Percentiles rank a stretch among this genome's conserved stretches.
Conservation (phyloP, 2,113 vertebrate species). For the Suncus etruscus region DNA sequence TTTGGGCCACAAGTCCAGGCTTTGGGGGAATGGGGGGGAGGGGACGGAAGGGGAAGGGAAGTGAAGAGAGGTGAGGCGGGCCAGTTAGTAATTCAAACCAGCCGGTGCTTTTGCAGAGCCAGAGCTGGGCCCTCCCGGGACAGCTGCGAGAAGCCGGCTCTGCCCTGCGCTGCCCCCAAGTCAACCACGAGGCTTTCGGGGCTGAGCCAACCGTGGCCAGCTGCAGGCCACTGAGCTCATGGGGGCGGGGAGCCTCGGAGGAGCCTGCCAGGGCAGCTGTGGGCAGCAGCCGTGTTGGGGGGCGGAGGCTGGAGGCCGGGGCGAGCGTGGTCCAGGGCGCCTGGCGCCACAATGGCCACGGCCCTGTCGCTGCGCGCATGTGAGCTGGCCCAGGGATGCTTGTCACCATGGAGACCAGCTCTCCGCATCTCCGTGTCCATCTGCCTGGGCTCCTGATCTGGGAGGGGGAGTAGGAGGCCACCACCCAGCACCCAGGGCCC, state of each 20-base stretch:
- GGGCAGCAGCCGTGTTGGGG: neutral
- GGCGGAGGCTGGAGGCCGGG: neutral
- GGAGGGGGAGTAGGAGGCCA: neutral
- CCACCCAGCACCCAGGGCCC: neutral
- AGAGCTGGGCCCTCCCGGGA: neutral
- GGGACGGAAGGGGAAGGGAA: no score
- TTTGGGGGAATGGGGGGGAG: no score
- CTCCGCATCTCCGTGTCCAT: constrained; percentile 52
- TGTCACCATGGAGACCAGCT: constrained; percentile 74
- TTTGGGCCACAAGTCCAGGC: no score
- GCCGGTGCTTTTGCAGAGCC: no score
- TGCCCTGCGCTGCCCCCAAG: neutral
- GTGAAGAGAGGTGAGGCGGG: no score
- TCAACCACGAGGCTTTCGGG: neutral
- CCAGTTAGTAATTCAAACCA: no score
- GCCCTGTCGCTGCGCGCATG: neutral
- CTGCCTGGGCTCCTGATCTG: neutral
- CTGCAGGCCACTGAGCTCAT: neutral
- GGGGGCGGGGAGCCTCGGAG: neutral
- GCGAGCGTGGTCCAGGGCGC: neutral
- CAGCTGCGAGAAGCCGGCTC: neutral
- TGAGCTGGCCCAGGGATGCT: constrained; percentile 42
- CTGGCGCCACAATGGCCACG: no score
- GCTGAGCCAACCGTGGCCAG: neutral
- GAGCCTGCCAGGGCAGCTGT: neutral